These are phyloP conservation scores for Mamestra brassicae DNA, from an alignment of 2,888 invertebrate species.

Conservation along the genomic window DNA sequence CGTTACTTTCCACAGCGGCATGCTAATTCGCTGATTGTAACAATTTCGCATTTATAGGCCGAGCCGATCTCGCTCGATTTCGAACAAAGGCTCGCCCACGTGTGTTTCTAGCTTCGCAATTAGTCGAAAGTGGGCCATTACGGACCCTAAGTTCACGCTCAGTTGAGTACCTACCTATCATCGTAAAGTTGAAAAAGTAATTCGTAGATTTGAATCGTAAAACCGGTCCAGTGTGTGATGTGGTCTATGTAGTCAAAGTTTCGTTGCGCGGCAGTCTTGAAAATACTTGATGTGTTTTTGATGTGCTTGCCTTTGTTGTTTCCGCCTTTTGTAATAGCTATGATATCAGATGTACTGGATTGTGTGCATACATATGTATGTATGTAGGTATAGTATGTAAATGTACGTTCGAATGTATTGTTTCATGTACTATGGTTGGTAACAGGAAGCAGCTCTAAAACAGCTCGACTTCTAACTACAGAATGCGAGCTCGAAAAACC, in stretches of 20 bases:
- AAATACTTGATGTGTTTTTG: constrained; percentile 56
- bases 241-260: constrained; percentile 45
- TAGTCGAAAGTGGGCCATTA: constrained; percentile 77
- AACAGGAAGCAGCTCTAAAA: constrained; percentile 20
- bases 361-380: constrained; percentile 3
- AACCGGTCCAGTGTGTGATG: constrained; percentile 56
- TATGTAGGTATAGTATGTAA: background rate
- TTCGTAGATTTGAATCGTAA: constrained; percentile 40
- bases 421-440: constrained; percentile 4
- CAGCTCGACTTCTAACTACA: background rate
- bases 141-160: constrained; percentile 56
- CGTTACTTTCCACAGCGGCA: constrained; percentile 49
- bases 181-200: constrained; percentile 31
- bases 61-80: constrained; percentile 60
- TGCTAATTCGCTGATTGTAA: constrained; percentile 55
- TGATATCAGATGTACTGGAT: constrained; percentile 39
- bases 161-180: constrained; percentile 43
- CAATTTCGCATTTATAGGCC: constrained; percentile 61
- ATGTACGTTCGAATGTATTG: constrained; percentile 4
- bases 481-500: background rate
- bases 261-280: constrained; percentile 51
- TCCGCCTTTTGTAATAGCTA: constrained; percentile 48
- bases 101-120: constrained; percentile 68
- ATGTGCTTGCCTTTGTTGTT: constrained; percentile 42
- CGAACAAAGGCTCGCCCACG: constrained; percentile 73